phyloP scores from a whole-genome alignment of 2,797 vertebrate genomes.

The Cirrhinus molitorella region DNA sequence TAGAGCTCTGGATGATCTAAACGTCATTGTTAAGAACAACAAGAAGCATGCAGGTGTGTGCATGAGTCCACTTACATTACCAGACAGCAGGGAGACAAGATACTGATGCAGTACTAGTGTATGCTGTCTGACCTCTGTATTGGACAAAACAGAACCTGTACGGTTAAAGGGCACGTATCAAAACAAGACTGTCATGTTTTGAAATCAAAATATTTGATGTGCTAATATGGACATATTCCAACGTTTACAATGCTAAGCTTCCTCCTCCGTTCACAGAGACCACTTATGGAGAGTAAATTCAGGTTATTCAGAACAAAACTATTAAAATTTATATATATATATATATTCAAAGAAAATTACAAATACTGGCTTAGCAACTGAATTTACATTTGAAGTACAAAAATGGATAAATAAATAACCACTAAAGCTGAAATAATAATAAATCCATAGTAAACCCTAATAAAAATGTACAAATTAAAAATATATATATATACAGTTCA shows the following conservation, averaged over 20 bases:
- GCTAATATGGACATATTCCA: not conserved
- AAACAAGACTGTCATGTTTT: conserved; percentile 5
- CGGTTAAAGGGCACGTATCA: not conserved
- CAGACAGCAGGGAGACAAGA: conserved; percentile 13
- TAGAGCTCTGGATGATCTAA: conserved; percentile 78
- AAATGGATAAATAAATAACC: not conserved
- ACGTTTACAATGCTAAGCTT: not conserved
- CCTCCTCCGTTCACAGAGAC: not conserved
- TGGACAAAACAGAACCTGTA: not conserved
- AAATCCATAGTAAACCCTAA: not conserved
- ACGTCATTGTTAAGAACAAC: conserved; percentile 76
- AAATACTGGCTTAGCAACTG: not conserved
- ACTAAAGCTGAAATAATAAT: not conserved
- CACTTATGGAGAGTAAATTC: too few relatives aligned
- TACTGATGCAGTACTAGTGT: not conserved
- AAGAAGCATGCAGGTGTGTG: conserved; percentile 74
- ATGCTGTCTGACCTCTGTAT: not conserved
- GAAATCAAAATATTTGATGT: conserved; percentile 3
- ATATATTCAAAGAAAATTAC: not conserved
- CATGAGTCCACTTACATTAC: conserved; percentile 15
- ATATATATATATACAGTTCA: too few relatives aligned
- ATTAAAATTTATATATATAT: not conserved
- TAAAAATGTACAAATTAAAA: not conserved
- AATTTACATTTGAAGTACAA: not conserved
- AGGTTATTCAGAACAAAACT: not conserved